These are phyloP conservation scores for Leptothorax acervorum DNA, from an alignment of 2,888 invertebrate species.

Conservation along the genomic window DNA sequence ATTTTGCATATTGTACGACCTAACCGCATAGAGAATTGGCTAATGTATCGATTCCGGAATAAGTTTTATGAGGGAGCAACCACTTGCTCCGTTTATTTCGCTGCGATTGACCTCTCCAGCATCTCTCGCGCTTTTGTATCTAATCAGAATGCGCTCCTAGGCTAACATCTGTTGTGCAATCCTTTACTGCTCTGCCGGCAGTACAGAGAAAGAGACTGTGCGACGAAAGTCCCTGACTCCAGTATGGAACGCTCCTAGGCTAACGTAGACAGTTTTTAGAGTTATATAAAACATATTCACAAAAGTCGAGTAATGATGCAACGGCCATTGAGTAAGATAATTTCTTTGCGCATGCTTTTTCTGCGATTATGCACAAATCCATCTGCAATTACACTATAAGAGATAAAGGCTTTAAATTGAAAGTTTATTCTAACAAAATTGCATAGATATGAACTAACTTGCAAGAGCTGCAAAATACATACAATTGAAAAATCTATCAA, in stretches of 20 bases:
- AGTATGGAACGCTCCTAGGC: not conserved
- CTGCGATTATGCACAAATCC: not conserved
- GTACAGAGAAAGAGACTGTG: not conserved
- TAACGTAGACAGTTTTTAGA: not conserved
- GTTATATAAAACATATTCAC: not conserved
- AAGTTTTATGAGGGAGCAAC: not conserved
- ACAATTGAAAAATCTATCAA: not conserved
- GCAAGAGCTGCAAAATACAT: not conserved
- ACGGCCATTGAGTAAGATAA: not conserved
- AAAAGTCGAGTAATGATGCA: conserved; percentile 3
- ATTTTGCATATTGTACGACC: not conserved
- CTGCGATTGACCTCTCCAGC: not conserved
- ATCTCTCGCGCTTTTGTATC: not conserved
- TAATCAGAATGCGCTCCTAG: not conserved
- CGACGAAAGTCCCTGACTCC: not conserved
- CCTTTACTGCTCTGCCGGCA: conserved; percentile 14
- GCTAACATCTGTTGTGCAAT: conserved; percentile 42
- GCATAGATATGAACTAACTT: not conserved
- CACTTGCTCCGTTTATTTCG: not conserved
- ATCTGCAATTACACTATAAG: not conserved
- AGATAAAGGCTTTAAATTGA: not conserved
- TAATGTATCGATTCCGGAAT: not conserved
- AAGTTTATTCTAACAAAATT: not conserved
- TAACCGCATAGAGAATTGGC: not conserved
- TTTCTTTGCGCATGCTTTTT: not conserved